Base-by-base conservation (phyloP, 1,140 invertebrate species). In the Maconellicoccus hirsutus region DNA sequence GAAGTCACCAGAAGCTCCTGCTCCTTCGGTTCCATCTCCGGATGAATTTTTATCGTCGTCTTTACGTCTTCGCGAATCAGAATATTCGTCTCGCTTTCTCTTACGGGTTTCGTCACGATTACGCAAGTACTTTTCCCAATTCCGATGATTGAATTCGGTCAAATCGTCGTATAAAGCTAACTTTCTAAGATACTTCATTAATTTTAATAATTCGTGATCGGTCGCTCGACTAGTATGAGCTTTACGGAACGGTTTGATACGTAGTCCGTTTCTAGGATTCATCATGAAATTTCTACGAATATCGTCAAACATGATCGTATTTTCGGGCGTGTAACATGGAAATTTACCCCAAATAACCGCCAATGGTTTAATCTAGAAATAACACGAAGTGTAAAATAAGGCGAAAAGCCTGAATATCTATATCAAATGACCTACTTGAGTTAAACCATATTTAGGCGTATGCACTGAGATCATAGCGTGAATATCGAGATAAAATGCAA, bases 291-390 rank as follows among this genome's bases (percentile, higher is more conserved):
- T 98, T 75, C 94, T 82, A 71, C 94, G 83, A n/a, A 98, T 91
- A 78, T 98, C 96, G 78, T 98, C 96, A 77, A 98, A 93, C 94
- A 98, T 98, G 73, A 98, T 95, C 0, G 96, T 98, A 77, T 98
- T 98, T 76, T 90, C 92, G 0, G 88, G 81, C 59, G 84, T 88
- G 78, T 91, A 97, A 77, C 90, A 95, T 16, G 87, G 83, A 79
- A 89, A 98, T 79, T 96, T 94, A 14, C 94, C 95, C 96, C 96
- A 98, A 73, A 98, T 96, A 0, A 98, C 90, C 38, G 93, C 94
- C 38, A 98, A 80, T 0, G 96, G 95, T 83, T 98, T 98, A 0
- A 94, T 91, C 89, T 94, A 79, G n/a, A 61, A 84, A 84, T 73
- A 3, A 59, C 16, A 59, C 52, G 16, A 59, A n/a, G n/a, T n/a